Percentiles rank a stretch among this genome's conserved stretches.
Conservation (phyloP, 2,888 invertebrate genomes). For the Trachelus stipa region DNA sequence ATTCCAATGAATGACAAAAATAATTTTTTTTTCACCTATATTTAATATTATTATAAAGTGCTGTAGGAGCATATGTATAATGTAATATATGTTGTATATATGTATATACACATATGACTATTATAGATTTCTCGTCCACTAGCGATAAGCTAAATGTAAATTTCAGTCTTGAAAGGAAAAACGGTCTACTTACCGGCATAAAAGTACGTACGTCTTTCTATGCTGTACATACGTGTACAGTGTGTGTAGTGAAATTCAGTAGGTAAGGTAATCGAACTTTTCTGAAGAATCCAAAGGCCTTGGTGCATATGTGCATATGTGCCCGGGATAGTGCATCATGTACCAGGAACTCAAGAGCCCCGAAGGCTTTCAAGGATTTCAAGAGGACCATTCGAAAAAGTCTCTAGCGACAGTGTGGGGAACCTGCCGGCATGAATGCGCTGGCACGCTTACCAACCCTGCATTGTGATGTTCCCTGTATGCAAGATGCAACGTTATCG, state of each 20-base stretch:
- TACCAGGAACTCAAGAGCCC: background rate
- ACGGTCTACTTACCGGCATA: background rate
- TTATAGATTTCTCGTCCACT: background rate
- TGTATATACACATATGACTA: background rate
- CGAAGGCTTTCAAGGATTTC: constrained; percentile 6
- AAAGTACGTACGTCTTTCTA: background rate
- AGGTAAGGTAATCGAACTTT: background rate
- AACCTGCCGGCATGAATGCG: background rate
- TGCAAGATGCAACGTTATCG: constrained; percentile 3
- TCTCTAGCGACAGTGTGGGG: constrained; percentile 1
- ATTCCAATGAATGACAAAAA: background rate
- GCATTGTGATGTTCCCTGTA: background rate
- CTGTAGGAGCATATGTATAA: too few species aligned
- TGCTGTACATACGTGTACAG: background rate
- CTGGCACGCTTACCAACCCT: background rate
- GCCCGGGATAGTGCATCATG: background rate
- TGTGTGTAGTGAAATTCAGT: background rate
- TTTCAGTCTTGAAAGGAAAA: background rate
- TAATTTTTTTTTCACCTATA: background rate
- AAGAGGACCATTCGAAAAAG: constrained; percentile 33
- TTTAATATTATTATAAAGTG: background rate
- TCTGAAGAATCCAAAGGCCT: background rate
- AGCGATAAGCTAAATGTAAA: background rate
- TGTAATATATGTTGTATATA: too few species aligned
- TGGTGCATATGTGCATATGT: background rate